These are phyloP conservation scores for Saccostrea echinata DNA, from an alignment of 1,140 invertebrate genomes.

Conservation along the genomic window DNA sequence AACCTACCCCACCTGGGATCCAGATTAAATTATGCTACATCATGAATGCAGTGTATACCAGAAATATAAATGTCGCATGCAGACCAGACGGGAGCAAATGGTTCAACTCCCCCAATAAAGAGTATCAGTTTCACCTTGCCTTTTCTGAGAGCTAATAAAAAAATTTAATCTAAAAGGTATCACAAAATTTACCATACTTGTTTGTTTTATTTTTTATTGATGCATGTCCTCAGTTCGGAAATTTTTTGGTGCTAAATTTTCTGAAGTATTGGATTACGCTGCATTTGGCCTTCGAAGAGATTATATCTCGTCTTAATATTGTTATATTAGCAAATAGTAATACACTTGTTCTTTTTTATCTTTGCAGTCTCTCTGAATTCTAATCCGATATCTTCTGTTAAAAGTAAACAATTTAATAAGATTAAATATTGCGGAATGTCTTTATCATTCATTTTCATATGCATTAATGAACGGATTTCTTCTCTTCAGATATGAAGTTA, in stretches of 20 bases:
- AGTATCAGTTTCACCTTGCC: not conserved
- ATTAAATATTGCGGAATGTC: not conserved
- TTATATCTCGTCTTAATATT: not conserved
- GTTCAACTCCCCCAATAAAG: not conserved
- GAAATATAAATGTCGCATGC: no score
- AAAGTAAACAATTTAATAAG: slow-evolving; percentile 21
- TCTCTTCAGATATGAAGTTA: no score
- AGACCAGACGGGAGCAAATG: not conserved
- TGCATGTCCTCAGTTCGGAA: not conserved
- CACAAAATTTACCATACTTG: not conserved
- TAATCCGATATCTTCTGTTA: slow-evolving; percentile 1
- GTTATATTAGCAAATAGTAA: no score
- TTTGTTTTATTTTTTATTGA: not conserved
- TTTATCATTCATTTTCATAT: no score
- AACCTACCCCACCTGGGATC: not conserved
- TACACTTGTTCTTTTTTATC: not conserved
- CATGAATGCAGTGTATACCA: not conserved
- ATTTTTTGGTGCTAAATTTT: not conserved
- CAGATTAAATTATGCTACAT: not conserved
- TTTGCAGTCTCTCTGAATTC: not conserved
- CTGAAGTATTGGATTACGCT: not conserved
- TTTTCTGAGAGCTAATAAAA: not conserved
- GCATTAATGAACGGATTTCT: no score
- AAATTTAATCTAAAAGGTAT: not conserved
- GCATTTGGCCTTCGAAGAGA: not conserved